A percentile compares a stretch with the other conserved stretches of the same genome.
Conservation (phyloP, 2,797 vertebrate species). For the Halcyon chelicuti region DNA sequence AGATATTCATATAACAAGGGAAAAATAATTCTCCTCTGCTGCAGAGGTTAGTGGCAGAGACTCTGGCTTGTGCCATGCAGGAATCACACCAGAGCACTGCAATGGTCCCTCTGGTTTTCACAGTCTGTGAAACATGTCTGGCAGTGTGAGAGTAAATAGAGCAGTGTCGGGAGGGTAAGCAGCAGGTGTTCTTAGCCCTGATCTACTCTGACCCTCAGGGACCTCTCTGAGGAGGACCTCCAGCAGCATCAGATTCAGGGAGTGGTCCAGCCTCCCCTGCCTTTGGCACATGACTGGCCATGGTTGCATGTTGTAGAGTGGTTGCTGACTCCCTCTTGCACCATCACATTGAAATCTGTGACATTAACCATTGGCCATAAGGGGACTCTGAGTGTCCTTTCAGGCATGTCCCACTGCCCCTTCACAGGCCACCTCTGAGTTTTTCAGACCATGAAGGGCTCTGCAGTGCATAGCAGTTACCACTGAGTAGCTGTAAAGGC, state of each 20-base stretch:
- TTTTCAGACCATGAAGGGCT: background rate
- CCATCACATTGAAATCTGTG: background rate
- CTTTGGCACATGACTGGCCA: accelerated
- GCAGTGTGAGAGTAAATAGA: background rate
- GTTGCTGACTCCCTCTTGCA: background rate
- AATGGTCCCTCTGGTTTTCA: background rate
- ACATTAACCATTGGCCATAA: background rate
- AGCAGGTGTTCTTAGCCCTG: background rate
- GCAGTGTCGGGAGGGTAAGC: background rate
- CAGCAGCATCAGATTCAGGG: accelerated
- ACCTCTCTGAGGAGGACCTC: background rate
- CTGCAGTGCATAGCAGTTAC: background rate
- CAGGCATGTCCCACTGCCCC: background rate
- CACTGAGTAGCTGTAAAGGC: background rate
- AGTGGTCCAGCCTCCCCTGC: background rate
- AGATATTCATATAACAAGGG: background rate
- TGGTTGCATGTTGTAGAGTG: accelerated
- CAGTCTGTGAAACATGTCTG: background rate
- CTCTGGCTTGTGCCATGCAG: background rate
- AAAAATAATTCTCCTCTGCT: background rate
- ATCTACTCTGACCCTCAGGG: background rate
- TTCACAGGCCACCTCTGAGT: accelerated
- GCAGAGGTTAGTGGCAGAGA: background rate
- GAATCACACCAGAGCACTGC: background rate
- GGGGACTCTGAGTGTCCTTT: background rate